Conservation (phyloP, 53 echinoderm and acorn worm species). For the Arbacia lixula region DNA sequence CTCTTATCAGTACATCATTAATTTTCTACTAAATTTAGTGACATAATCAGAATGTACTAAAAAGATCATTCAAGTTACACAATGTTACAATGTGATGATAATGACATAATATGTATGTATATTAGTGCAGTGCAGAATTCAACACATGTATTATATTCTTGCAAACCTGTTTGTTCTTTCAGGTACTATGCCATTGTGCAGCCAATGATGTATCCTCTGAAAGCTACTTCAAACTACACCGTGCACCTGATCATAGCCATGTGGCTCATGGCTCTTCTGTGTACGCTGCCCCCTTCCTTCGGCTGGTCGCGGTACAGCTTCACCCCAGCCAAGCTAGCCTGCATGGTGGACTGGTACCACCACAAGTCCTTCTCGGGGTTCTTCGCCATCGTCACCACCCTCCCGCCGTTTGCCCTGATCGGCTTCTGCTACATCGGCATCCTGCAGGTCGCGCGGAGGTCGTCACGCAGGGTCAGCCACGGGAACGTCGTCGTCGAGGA, state of each 20-base stretch:
- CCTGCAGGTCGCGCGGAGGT: conserved; percentile 74
- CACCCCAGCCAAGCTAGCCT: conserved; percentile 55
- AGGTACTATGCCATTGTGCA: conserved; percentile 95
- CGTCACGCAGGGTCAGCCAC: conserved; percentile 79
- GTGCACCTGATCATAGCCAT: conserved; percentile 62
- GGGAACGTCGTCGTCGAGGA: conserved; percentile 75
- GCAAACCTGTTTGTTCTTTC: conserved; percentile 30
- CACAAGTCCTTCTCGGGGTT: conserved; percentile 82
- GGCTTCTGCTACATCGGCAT: conserved; percentile 75
- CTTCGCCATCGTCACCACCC: conserved; percentile 52
- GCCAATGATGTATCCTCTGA: conserved; percentile 86
- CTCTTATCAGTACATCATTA: no score
- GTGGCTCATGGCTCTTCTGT: conserved; percentile 71
- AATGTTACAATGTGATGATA: no score
- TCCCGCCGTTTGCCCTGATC: conserved; percentile 66
- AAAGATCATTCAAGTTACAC: no score
- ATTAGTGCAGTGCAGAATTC: no score
- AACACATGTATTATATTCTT: no score
- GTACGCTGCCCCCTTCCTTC: conserved; percentile 80
- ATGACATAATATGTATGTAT: no score
- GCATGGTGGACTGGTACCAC: conserved; percentile 80
- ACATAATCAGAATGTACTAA: no score
- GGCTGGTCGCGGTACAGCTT: conserved; percentile 89
- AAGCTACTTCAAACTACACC: conserved; percentile 74
- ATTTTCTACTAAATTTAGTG: no score